These are phyloP conservation scores for Desmodus rotundus DNA, from an alignment of 2,113 vertebrate genomes.

Conservation along the genomic window DNA sequence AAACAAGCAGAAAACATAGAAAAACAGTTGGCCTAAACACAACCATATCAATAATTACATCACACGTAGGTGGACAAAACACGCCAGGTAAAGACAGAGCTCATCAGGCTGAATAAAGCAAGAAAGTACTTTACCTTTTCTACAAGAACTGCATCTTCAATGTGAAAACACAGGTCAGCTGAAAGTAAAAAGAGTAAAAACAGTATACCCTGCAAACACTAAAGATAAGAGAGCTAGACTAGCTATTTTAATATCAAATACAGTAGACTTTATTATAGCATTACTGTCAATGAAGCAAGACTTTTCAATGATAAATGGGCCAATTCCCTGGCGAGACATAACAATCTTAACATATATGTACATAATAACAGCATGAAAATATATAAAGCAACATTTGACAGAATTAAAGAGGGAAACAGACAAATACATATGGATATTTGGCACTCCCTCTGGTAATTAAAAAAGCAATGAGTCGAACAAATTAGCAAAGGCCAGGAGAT, in stretches of 20 bases:
- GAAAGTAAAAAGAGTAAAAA: neutral
- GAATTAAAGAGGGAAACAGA: neutral
- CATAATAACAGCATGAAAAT: neutral
- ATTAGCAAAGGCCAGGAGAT: neutral
- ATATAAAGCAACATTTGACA: neutral
- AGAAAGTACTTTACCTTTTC: neutral
- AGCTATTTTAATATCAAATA: neutral
- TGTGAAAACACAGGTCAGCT: neutral
- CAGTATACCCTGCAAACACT: neutral
- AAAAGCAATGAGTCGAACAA: neutral
- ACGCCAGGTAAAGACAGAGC: neutral
- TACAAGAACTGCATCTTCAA: neutral
- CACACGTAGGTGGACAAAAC: neutral
- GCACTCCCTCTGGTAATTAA: neutral
- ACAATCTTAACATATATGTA: neutral
- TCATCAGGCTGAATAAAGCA: neutral
- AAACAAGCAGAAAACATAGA: neutral
- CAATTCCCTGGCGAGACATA: neutral
- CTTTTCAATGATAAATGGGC: neutral
- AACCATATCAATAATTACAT: neutral
- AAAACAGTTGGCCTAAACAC: neutral
- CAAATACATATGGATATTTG: neutral
- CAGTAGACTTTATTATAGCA: neutral
- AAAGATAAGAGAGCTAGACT: neutral
- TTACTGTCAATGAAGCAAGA: neutral